Evolutionary conservation across 2,797 vertebrate species (phyloP).

Genomic region (Varecia variegata): DNA sequence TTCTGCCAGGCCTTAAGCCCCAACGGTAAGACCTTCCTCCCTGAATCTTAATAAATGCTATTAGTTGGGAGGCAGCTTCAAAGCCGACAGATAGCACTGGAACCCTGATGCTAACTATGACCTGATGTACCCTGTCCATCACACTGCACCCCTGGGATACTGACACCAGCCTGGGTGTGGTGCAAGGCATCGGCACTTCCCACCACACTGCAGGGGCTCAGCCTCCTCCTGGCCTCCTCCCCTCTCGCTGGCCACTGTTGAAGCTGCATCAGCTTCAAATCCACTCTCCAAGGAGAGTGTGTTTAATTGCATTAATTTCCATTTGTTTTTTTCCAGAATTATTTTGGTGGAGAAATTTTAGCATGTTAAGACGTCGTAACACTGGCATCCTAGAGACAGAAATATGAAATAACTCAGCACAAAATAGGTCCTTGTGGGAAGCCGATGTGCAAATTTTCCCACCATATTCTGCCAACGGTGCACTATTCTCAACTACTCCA

Average conservation of each 20-base stretch:
- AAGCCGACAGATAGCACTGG: neutral
- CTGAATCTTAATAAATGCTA: neutral
- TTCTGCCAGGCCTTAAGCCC: neutral
- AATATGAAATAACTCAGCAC: constrained; percentile 31
- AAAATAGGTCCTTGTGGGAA: constrained; percentile 18
- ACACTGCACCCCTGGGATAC: too few species aligned
- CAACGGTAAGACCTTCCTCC: neutral
- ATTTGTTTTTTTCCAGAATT: constrained; percentile 1
- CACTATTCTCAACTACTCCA: neutral
- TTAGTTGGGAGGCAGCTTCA: neutral
- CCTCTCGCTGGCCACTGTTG: neutral
- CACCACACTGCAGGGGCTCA: too few species aligned
- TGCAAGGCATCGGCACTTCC: neutral
- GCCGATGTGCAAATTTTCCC: neutral
- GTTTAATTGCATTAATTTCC: constrained; percentile 40
- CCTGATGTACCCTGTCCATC: neutral
- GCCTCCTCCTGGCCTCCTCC: neutral
- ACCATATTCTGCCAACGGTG: neutral
- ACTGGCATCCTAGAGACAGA: neutral
- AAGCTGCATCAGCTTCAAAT: neutral
- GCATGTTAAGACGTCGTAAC: neutral
- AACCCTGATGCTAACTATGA: neutral
- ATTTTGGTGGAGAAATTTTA: constrained; percentile 37
- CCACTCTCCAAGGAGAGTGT: neutral
- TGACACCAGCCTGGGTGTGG: neutral